Percentiles rank a stretch among this genome's conserved stretches.
phyloP scores from a whole-genome alignment of 2,888 invertebrate genomes.

The Cataglyphis cursor region DNA sequence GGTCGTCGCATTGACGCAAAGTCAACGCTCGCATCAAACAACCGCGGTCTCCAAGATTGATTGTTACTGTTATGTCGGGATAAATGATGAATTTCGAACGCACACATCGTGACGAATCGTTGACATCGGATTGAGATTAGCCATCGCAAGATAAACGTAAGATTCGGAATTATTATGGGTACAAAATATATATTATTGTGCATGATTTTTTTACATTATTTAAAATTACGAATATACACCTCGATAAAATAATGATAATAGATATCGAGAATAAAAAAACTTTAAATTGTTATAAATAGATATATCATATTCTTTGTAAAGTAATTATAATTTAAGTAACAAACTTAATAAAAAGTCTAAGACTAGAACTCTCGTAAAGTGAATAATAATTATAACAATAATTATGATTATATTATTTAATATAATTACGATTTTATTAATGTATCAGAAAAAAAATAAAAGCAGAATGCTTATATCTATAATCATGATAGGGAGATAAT shows the following conservation, averaged over 20 bases:
- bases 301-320: not conserved
- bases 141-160: not conserved
- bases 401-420: not conserved
- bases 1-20: conserved; percentile 46
- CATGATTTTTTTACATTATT: not conserved
- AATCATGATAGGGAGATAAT: not conserved
- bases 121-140: not conserved
- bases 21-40: conserved; percentile 44
- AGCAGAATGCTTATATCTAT: not conserved
- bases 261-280: not conserved
- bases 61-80: conserved; percentile 44
- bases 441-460: not conserved
- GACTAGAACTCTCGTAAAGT: not conserved
- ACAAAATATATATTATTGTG: not conserved
- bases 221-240: not conserved
- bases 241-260: not conserved
- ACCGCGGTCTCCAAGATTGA: conserved; percentile 46
- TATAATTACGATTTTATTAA: not conserved
- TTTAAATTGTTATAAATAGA: not conserved
- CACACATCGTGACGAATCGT: not conserved
- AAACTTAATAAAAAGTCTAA: not conserved
- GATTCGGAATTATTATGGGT: not conserved
- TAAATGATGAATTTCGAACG: conserved; percentile 45
- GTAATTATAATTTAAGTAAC: not conserved
- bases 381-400: not conserved